Evolutionary conservation across 2,888 invertebrate genomes (phyloP).

Genomic region (Spisula solida): DNA sequence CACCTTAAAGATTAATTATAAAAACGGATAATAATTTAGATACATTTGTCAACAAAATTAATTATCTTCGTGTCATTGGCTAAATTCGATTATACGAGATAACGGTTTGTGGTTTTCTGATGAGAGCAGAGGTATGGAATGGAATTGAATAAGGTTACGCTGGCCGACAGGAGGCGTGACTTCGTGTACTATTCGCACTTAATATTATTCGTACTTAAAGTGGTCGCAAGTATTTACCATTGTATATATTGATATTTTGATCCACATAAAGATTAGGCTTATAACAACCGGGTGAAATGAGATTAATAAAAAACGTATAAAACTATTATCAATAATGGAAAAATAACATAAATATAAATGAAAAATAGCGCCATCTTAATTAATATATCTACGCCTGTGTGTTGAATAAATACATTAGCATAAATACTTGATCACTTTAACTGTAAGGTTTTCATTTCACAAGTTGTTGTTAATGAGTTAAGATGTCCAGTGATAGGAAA

Average conservation of each 20-base stretch:
- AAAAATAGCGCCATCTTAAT: not conserved
- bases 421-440: not conserved
- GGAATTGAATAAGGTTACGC: too few species aligned
- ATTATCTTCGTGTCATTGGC: too few species aligned
- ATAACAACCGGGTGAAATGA: not conserved
- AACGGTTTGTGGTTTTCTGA: too few species aligned
- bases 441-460: not conserved
- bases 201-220: not conserved
- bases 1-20: too few species aligned
- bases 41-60: too few species aligned
- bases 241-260: not conserved
- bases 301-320: not conserved
- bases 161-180: too few species aligned
- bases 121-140: too few species aligned
- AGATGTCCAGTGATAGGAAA: not conserved
- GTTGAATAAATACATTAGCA: not conserved
- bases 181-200: not conserved
- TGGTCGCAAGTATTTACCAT: not conserved
- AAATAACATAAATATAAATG: constrained; percentile 15
- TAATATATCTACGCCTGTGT: not conserved
- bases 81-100: too few species aligned
- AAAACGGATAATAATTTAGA: too few species aligned
- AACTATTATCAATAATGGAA: not conserved
- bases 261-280: not conserved
- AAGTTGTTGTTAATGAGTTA: not conserved